phyloP scores from a whole-genome alignment of 2,113 vertebrate genomes.

The Thermophis baileyi region DNA sequence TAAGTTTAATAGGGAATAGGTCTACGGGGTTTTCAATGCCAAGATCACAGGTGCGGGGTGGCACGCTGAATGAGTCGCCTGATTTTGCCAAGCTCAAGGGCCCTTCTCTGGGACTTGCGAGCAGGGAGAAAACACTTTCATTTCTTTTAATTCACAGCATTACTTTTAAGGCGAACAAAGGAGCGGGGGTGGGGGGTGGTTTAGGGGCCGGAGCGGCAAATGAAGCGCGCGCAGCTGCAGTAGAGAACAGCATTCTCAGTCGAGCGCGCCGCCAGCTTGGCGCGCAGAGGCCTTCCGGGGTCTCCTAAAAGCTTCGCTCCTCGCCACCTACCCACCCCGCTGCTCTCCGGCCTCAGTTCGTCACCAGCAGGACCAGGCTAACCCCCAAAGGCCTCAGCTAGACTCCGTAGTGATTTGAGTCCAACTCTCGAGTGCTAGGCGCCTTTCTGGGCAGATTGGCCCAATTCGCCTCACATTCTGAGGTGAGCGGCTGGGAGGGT shows the following conservation, averaged over 20 bases:
- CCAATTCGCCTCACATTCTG: constrained; percentile 74
- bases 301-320: constrained; percentile 73
- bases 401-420: constrained; percentile 7
- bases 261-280: constrained; percentile 82
- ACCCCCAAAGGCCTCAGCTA: constrained; percentile 8
- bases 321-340: constrained; percentile 15
- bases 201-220: constrained; percentile 87
- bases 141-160: constrained; percentile 99
- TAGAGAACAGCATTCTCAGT: constrained; percentile 74
- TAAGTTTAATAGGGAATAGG: constrained; percentile 99
- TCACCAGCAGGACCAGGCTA: not conserved
- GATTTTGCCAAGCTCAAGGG: constrained; percentile 99
- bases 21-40: constrained; percentile 98
- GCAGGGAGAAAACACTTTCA: constrained; percentile 99
- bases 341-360: constrained; percentile 10
- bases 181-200: constrained; percentile 53
- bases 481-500: constrained; percentile 67
- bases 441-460: constrained; percentile 68
- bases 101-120: constrained; percentile 96
- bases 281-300: constrained; percentile 85
- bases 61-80: constrained; percentile 99
- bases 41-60: constrained; percentile 99
- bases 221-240: constrained; percentile 81
- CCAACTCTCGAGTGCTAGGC: constrained; percentile 61
- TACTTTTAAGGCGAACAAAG: constrained; percentile 98